Conservation (phyloP, 2,888 invertebrate genomes). For the Choreutis nemorana region DNA sequence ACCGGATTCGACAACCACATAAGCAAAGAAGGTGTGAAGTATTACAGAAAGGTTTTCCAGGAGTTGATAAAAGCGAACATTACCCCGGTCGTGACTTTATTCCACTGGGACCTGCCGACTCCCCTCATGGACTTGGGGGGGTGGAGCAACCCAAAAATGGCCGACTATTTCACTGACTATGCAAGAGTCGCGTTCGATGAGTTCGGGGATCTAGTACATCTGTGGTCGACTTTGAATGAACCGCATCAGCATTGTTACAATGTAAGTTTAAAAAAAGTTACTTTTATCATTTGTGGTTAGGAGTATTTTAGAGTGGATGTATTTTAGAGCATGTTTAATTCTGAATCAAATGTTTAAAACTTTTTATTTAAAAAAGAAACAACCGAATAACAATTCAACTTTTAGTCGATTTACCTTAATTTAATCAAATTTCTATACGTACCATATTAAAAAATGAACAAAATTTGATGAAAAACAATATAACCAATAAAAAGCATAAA, state of each 20-base stretch:
- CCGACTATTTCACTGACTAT: slow-evolving; percentile 63
- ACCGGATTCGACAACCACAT: slow-evolving; percentile 70
- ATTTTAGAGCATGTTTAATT: too few species aligned
- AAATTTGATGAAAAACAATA: too few species aligned
- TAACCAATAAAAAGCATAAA: too few species aligned
- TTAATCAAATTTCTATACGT: too few species aligned
- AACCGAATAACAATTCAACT: too few species aligned
- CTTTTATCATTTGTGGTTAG: too few species aligned
- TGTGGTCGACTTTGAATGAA: slow-evolving; percentile 82
- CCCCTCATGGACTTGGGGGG: slow-evolving; percentile 57
- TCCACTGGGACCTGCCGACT: slow-evolving; percentile 69
- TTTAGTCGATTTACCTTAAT: too few species aligned
- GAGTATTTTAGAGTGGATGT: too few species aligned
- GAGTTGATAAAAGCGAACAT: slow-evolving; percentile 71
- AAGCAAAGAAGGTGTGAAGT: slow-evolving; percentile 73
- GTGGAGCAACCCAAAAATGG: slow-evolving; percentile 58
- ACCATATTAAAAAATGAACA: too few species aligned
- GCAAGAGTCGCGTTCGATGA: slow-evolving; percentile 62
- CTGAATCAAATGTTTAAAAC: too few species aligned
- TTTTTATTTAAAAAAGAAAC: too few species aligned
- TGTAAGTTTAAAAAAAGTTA: slow-evolving; percentile 33
- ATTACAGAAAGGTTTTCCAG: slow-evolving; percentile 79
- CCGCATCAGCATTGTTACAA: slow-evolving; percentile 64
- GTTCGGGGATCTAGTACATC: slow-evolving; percentile 70
- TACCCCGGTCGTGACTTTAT: slow-evolving; percentile 72